A percentile compares a stretch with the other conserved stretches of the same genome.
These are phyloP conservation scores for Podocnemis expansa DNA, from an alignment of 2,113 vertebrate species.

Conservation along the genomic window DNA sequence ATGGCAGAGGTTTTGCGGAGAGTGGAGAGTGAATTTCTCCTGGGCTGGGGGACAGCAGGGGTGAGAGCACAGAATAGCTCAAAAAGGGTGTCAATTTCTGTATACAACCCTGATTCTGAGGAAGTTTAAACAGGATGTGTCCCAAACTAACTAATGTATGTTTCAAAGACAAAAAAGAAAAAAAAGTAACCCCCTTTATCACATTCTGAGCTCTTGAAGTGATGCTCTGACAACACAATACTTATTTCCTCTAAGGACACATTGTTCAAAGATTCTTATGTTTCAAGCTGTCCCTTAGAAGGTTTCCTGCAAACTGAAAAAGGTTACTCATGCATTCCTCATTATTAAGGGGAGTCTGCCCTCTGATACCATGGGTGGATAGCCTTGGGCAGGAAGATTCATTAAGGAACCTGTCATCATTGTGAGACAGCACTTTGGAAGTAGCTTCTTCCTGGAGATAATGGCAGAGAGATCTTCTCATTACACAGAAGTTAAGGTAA, in stretches of 20 bases:
- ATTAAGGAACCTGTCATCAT: not conserved
- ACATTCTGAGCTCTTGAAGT: not conserved
- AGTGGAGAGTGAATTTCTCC: too few relatives aligned
- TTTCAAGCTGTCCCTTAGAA: rapidly evolving
- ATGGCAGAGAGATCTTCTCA: not conserved
- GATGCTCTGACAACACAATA: not conserved
- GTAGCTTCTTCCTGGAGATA: not conserved
- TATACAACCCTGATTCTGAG: not conserved
- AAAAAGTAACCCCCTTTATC: not conserved
- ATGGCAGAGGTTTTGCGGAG: too few relatives aligned
- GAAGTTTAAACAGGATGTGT: not conserved
- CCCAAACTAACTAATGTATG: not conserved
- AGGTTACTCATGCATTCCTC: not conserved
- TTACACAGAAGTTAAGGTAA: not conserved
- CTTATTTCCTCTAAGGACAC: not conserved
- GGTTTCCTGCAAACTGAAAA: not conserved
- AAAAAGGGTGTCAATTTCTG: too few relatives aligned
- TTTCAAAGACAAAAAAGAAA: too few relatives aligned
- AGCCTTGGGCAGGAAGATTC: not conserved
- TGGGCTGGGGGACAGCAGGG: too few relatives aligned
- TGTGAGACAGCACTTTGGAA: not conserved
- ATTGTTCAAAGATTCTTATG: not conserved
- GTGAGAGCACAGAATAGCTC: too few relatives aligned
- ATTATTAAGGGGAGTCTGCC: not conserved
- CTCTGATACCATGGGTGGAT: not conserved